phyloP scores from a whole-genome alignment of 2,888 invertebrate species.

The Scaptomyza cyrtandrae region DNA sequence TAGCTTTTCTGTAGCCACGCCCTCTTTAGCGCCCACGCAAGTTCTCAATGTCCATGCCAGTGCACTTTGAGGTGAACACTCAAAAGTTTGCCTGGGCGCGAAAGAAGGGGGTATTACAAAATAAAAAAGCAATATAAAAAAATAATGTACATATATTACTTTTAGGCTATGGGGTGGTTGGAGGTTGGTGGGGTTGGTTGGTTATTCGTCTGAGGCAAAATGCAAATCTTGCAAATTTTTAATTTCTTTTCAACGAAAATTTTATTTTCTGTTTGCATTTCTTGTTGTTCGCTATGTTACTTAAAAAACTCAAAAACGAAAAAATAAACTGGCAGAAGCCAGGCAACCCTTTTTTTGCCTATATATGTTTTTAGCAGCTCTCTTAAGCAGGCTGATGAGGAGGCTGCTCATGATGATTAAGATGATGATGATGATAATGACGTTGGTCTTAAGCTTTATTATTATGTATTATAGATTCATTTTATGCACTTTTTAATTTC shows the following conservation, averaged over 20 bases:
- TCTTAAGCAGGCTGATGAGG: constrained; percentile 34
- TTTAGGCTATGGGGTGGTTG: constrained; percentile 5
- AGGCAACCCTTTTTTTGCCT: constrained; percentile 62
- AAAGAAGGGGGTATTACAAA: constrained; percentile 10
- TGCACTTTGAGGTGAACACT: constrained; percentile 79
- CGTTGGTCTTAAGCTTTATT: constrained; percentile 61
- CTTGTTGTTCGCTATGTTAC: constrained; percentile 59
- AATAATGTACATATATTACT: constrained; percentile 58
- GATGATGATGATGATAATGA: constrained; percentile 34
- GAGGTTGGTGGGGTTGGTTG: background rate
- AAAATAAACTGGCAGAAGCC: constrained; percentile 36
- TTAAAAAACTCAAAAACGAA: constrained; percentile 12
- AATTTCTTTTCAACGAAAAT: constrained; percentile 78
- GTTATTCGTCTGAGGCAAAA: constrained; percentile 63
- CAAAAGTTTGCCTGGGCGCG: constrained; percentile 57
- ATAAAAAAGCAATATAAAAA: constrained; percentile 6
- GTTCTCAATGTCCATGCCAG: constrained; percentile 68
- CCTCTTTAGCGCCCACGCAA: constrained; percentile 35
- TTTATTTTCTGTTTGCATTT: constrained; percentile 79
- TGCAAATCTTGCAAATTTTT: constrained; percentile 83
- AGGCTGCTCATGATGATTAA: constrained; percentile 34
- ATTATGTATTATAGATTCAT: constrained; percentile 79
- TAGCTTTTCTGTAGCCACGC: constrained; percentile 19
- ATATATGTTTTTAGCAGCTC: constrained; percentile 45
- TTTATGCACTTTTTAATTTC: constrained; percentile 77